Percentiles rank a stretch among this genome's conserved stretches.
Conservation (phyloP, 2,888 invertebrate species). For the Pediacus dermestoides region DNA sequence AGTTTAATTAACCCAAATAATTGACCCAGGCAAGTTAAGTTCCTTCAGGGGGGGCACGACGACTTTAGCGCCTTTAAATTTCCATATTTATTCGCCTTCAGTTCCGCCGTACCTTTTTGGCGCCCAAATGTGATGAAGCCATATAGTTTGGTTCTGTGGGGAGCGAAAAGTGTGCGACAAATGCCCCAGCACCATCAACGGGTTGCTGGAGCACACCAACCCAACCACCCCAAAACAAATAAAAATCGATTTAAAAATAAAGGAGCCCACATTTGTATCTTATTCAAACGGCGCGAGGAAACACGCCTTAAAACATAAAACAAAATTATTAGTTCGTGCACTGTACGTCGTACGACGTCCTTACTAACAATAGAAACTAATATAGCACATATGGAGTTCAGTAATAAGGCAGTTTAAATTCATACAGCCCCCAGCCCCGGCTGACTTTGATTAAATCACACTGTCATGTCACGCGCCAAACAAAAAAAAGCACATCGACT, state of each 20-base stretch:
- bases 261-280: conserved; percentile 15
- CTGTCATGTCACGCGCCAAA: conserved; percentile 38
- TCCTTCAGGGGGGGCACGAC: too few relatives aligned
- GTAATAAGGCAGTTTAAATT: conserved; percentile 43
- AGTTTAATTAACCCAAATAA: conserved; percentile 32
- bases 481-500: too few relatives aligned
- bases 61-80: too few relatives aligned
- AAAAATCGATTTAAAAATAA: conserved; percentile 18
- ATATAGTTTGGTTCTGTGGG: too few relatives aligned
- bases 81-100: too few relatives aligned
- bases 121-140: too few relatives aligned
- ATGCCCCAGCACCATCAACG: too few relatives aligned
- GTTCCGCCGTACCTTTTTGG: too few relatives aligned
- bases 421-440: conserved; percentile 32
- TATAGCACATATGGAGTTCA: conserved; percentile 36
- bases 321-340: conserved; percentile 29
- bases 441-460: conserved; percentile 41
- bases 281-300: conserved; percentile 14
- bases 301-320: conserved; percentile 20
- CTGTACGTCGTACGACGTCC: conserved; percentile 20
- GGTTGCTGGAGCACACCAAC: too few relatives aligned
- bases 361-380: conserved; percentile 36
- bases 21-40: too few relatives aligned
- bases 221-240: conserved; percentile 9
- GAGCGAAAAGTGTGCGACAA: too few relatives aligned